A percentile compares a stretch with the other conserved stretches of the same genome.
Conservation (phyloP, 2,113 vertebrate species). For the Melanerpes aurifrons region DNA sequence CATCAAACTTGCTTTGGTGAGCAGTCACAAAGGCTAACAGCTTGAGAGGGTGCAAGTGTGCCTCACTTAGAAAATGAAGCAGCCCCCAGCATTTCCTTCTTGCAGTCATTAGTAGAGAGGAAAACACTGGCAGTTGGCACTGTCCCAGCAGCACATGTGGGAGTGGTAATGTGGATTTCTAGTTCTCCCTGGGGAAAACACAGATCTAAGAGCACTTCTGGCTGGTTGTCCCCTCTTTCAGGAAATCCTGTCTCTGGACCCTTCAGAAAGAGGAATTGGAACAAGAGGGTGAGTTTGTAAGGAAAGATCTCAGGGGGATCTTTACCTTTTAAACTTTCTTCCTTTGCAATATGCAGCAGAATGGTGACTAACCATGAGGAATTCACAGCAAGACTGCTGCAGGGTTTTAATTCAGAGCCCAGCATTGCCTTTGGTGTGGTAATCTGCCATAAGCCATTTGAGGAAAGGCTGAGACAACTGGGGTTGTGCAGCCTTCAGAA, state of each 20-base stretch:
- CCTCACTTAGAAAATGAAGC: constrained; percentile 2
- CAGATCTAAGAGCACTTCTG: not conserved
- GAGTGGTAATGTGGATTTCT: not conserved
- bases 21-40: not conserved
- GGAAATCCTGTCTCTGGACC: not conserved
- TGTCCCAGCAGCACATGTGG: not conserved
- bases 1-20: constrained; percentile 11
- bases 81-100: not conserved
- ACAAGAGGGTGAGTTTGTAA: not conserved
- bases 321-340: not conserved
- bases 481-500: no score
- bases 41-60: not conserved
- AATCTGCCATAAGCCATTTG: no score
- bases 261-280: not conserved
- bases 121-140: not conserved
- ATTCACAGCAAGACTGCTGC: not conserved
- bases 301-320: not conserved
- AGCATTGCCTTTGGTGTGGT: not conserved
- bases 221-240: not conserved
- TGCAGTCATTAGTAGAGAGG: not conserved
- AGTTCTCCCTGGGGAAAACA: not conserved
- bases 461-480: no score
- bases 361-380: not conserved
- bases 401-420: not conserved
- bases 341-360: not conserved